A percentile compares a stretch with the other conserved stretches of the same genome.
Conservation (phyloP, 2,113 vertebrate genomes). For the Apistogramma diplotaenia region DNA sequence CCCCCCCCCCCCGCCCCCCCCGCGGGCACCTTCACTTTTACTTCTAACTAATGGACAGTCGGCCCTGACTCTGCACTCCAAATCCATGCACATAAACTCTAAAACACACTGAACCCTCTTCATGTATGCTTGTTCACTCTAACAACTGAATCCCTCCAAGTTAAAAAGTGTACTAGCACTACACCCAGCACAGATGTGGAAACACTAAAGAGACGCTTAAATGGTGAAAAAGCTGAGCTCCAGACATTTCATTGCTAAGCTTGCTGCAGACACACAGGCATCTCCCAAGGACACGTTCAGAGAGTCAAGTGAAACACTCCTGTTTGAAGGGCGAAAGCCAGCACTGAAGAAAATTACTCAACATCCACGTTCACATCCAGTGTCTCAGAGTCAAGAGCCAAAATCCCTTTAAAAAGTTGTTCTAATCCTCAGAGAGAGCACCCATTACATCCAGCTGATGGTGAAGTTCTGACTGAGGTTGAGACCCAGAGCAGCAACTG, state of each 20-base stretch:
- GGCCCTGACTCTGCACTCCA: background rate
- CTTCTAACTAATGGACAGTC: background rate
- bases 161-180: background rate
- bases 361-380: background rate
- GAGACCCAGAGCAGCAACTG: slow-evolving; percentile 72
- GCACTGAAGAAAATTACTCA: background rate
- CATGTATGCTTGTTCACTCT: background rate
- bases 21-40: background rate
- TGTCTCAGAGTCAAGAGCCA: background rate
- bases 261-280: background rate
- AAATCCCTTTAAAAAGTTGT: background rate
- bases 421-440: background rate
- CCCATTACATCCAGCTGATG: slow-evolving; percentile 78
- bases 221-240: background rate
- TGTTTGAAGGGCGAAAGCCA: background rate
- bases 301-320: background rate
- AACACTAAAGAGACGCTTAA: background rate
- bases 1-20: background rate
- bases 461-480: slow-evolving; percentile 82
- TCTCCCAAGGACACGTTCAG: background rate
- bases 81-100: background rate
- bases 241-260: background rate
- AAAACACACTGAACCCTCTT: background rate
- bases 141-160: background rate
- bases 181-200: background rate